Evolutionary conservation across 2,888 invertebrate genomes (phyloP).

Genomic region (Monoplex corrugatus): DNA sequence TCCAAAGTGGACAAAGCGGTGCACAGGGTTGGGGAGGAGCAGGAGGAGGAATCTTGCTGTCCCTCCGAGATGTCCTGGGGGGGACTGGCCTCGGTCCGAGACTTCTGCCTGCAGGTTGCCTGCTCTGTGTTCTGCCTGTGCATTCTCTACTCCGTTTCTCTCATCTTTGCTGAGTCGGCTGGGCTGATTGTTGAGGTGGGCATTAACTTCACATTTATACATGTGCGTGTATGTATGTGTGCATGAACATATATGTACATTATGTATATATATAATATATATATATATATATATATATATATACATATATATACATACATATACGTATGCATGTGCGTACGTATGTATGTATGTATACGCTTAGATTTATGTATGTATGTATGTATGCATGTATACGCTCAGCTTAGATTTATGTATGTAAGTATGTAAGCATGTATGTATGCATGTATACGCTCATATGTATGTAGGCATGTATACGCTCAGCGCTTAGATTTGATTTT

Average conservation of each 20-base stretch:
- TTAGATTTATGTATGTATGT: too few species aligned
- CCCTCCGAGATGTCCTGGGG: constrained; percentile 54
- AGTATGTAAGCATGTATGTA: too few species aligned
- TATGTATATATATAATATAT: not conserved
- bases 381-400: too few species aligned
- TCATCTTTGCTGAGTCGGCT: constrained; percentile 76
- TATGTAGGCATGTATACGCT: too few species aligned
- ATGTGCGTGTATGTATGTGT: not conserved
- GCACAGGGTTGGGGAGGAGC: constrained; percentile 57
- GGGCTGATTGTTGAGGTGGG: constrained; percentile 75
- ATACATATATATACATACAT: too few species aligned
- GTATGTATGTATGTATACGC: too few species aligned
- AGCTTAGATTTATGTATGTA: too few species aligned
- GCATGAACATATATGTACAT: not conserved
- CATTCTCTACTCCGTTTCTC: constrained; percentile 69
- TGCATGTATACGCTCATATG: too few species aligned
- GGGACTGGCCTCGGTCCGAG: constrained; percentile 52
- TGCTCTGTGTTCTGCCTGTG: constrained; percentile 69
- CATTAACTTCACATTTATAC: too few species aligned
- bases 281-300: not conserved
- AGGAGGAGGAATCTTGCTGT: constrained; percentile 62
- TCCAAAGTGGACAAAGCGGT: constrained; percentile 66
- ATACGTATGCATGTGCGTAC: too few species aligned
- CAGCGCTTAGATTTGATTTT: too few species aligned
- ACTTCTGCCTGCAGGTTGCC: constrained; percentile 59